A percentile compares a stretch with the other conserved stretches of the same genome.
Evolutionary conservation across 2,888 invertebrate genomes (phyloP).

Genomic region (Drymonia ruficornis): DNA sequence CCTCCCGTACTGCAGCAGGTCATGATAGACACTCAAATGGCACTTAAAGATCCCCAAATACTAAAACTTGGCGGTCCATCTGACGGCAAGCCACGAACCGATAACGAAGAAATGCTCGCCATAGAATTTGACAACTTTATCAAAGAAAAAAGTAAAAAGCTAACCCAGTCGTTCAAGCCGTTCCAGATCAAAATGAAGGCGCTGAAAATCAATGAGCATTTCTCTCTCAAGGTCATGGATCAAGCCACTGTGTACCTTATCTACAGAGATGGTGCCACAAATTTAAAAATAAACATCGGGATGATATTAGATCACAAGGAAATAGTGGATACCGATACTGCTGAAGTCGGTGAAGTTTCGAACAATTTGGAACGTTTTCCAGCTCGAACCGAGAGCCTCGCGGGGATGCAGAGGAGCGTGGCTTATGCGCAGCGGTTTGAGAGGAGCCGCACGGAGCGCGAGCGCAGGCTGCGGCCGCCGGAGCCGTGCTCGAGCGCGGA

Average conservation of each 20-base stretch:
- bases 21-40: conserved; percentile 74
- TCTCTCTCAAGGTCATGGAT: conserved; percentile 71
- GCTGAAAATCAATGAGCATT: conserved; percentile 73
- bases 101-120: conserved; percentile 74
- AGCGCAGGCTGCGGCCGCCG: conserved; percentile 50
- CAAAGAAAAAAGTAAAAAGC: conserved; percentile 72
- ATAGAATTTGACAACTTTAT: conserved; percentile 77
- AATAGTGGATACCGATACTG: conserved; percentile 73
- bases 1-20: conserved; percentile 75
- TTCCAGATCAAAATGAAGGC: conserved; percentile 79
- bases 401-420: conserved; percentile 63
- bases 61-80: conserved; percentile 52
- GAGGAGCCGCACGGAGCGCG: conserved; percentile 54
- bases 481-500: conserved; percentile 54
- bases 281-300: conserved; percentile 72
- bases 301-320: conserved; percentile 82
- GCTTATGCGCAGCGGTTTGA: conserved; percentile 63
- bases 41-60: conserved; percentile 69
- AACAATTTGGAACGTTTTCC: conserved; percentile 55
- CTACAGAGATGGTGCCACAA: conserved; percentile 69
- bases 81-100: conserved; percentile 45
- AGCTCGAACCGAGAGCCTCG: conserved; percentile 69
- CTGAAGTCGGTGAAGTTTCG: conserved; percentile 61
- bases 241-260: conserved; percentile 72
- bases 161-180: conserved; percentile 69